Evolutionary conservation across 2,113 vertebrate species (phyloP), one percentile per base, ranked within the genome.

Genomic region (Emydura subglobosa): DNA sequence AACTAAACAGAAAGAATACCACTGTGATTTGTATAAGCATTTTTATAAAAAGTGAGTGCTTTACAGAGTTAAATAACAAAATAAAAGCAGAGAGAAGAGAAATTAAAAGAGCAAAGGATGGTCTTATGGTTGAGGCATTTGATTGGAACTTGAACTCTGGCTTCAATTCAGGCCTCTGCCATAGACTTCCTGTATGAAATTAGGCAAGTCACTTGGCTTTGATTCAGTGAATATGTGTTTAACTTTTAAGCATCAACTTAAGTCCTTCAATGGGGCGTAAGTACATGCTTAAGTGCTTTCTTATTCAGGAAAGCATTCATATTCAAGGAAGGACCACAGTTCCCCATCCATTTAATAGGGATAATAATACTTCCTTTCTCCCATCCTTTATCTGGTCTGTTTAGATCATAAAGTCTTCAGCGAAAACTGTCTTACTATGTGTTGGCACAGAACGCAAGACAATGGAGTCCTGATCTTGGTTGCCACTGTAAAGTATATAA

Each of bases 241-340:
- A 50, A 44, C 25, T 82, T 91, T 91, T 83, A 49, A 68, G 25
- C 11, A 59, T 3, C 53, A 57, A 16, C 12, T 79, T 9, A 80
- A 11, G 6, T 31, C 54, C 50, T 44, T 19, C 16, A 83, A 44
- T 22, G 91, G 50, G 93, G 82, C 31, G 91, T 90, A 86, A 89
- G 86, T 19, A 93, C 88, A 31, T 80, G 55, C 39, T 93, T 91
- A 74, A 10, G 10, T 79, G 65, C 65, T 95, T 96, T 87, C 95
- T 94, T 89, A 96, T 83, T 47, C 80, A 91, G 82, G 93, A 88
- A 81, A 81, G 89, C 74, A 85, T 95, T 96, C 88, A 89, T 95
- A 91, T 90, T 42, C 74, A 90, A 90, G 95, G 91, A 97, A 96
- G 91, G 88, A 91, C 94, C 86, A 74, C 81, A 85, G 74, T 76